Evolutionary conservation across 2,113 vertebrate genomes (phyloP).

Genomic region (Raja brachyura): DNA sequence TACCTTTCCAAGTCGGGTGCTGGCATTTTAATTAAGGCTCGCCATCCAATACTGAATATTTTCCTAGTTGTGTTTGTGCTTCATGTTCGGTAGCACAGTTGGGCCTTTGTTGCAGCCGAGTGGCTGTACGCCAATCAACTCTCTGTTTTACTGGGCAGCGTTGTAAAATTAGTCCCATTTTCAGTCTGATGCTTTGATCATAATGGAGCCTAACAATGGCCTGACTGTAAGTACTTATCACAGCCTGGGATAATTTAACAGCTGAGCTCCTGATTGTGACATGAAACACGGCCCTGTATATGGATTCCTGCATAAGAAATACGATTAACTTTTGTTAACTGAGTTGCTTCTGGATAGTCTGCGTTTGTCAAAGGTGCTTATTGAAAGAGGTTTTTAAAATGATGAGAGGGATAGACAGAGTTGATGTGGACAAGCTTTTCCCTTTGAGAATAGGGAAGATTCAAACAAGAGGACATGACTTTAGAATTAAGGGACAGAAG

Average conservation of each 20-base stretch:
- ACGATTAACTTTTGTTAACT: neutral
- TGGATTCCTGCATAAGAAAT: neutral
- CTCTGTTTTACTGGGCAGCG: neutral
- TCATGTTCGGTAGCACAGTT: slow-evolving; percentile 12
- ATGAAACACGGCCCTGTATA: neutral
- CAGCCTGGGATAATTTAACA: neutral
- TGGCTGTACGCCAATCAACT: neutral
- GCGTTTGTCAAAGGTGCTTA: neutral
- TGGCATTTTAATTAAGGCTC: slow-evolving; percentile 3
- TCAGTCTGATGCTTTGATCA: neutral
- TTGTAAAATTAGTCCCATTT: slow-evolving; percentile 26
- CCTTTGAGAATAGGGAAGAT: no score
- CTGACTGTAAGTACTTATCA: neutral
- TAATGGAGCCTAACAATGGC: slow-evolving; percentile 31
- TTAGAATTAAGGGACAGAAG: no score
- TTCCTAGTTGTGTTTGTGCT: neutral
- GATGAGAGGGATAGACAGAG: no score
- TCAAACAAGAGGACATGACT: no score
- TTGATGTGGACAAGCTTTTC: no score
- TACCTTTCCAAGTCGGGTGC: neutral
- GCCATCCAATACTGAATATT: neutral
- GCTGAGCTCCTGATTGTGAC: slow-evolving; percentile 5
- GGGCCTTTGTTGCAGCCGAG: neutral
- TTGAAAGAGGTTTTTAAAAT: no score
- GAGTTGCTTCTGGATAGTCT: neutral